phyloP scores from a whole-genome alignment of 2,113 vertebrate genomes.

The Porphyrio hochstetteri region DNA sequence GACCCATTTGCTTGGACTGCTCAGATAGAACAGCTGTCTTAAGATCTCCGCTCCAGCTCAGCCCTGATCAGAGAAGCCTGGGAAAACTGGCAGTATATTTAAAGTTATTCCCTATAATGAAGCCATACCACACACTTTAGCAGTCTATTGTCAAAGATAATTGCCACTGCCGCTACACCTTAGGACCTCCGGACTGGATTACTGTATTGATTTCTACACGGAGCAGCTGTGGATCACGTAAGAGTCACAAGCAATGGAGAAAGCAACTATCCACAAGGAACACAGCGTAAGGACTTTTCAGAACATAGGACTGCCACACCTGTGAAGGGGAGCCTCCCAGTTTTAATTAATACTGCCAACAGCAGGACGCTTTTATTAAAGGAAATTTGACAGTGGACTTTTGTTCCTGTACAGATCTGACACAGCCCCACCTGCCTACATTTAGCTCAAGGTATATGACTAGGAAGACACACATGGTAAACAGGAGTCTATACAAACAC shows the following conservation, averaged over 20 bases:
- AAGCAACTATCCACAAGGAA: neutral
- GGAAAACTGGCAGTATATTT: neutral
- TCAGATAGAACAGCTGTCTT: neutral
- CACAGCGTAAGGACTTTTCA: neutral
- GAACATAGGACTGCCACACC: neutral
- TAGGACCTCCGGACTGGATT: conserved; percentile 21
- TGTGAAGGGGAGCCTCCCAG: neutral
- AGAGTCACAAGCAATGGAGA: neutral
- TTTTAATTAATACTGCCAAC: conserved; percentile 15
- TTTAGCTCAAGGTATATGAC: neutral
- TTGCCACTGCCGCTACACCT: conserved; percentile 13
- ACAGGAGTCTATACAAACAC: neutral
- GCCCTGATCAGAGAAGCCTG: neutral
- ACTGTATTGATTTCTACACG: conserved; percentile 37
- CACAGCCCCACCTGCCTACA: neutral
- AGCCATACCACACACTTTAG: neutral
- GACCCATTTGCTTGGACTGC: neutral
- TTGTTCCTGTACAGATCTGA: neutral
- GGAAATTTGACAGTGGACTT: neutral
- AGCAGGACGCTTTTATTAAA: neutral
- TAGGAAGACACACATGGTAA: neutral
- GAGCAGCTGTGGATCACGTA: conserved; percentile 22
- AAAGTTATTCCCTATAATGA: conserved; percentile 13
- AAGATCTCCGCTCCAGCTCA: neutral
- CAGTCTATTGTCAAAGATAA: conserved; percentile 35